Base-by-base conservation (phyloP, 2,797 vertebrate species). In the Sebastes trivittatus region DNA sequence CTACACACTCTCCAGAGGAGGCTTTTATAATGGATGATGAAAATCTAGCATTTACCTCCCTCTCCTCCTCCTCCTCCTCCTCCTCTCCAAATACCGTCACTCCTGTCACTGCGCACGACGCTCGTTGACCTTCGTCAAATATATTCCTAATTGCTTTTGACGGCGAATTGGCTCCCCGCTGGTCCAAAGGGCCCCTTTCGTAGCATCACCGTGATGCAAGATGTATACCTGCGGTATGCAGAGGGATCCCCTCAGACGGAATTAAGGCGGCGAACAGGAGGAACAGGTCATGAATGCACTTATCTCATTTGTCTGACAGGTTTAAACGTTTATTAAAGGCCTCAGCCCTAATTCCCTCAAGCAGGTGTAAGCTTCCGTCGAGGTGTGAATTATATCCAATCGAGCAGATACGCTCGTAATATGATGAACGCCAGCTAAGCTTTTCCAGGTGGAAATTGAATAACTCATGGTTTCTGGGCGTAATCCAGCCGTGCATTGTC, bases 341-440 rank as follows among this genome's bases (percentile, higher is more conserved):
- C 93, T 90, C 89, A 78, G 87, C 88, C 69, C 87, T 96, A 96
- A 96, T 96, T 96, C 95, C 94, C 92, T 88, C 86, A 93, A 96
- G 96, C 95, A 96, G 96, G 95, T 96, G 96, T 96, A 95, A 96
- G 95, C 95, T 95, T 94, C 93, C 86, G 91, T 93, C 36, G 92
- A 94, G 93, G 93, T 95, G 93, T 94, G 94, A 94, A 94, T 96
- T 94, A 94, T 93, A 89, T 89, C 91, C 92, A 94, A 91, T 93
- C 90, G 87, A 87, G 91, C 87, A 94, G 94, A 96, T 95, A 93
- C 92, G 94, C 93, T 90, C 89, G n/a, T 91, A 92, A 95, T 93
- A 86, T 94, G 92, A 90, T 90, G 90, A 94, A 92, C 59, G 84
- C 46, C 16, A 82, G 94, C 92, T 95, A 92, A 95, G 94, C 95